Evolutionary conservation across 2,888 invertebrate species (phyloP).

Genomic region (Hofmannophila pseudospretella): DNA sequence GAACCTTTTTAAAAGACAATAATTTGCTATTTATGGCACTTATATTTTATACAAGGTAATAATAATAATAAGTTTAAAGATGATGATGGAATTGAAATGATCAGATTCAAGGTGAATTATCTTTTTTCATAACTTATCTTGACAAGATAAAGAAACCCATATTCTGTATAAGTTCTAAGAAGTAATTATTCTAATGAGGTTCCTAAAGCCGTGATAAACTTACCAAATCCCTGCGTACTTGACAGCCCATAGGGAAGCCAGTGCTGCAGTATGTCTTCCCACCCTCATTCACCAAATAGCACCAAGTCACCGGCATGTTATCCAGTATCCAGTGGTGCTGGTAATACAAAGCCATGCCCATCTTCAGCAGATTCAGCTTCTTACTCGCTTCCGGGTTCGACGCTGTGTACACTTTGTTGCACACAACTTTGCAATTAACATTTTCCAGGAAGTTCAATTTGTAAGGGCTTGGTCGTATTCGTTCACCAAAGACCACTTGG

Average conservation of each 20-base stretch:
- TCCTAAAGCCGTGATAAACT: no score
- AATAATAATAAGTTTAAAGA: no score
- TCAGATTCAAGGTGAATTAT: no score
- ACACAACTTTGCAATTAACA: slow-evolving; percentile 77
- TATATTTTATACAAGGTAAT: no score
- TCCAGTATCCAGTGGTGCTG: slow-evolving; percentile 99
- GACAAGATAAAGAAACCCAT: no score
- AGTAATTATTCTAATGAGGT: no score
- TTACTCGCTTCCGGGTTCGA: slow-evolving; percentile 80
- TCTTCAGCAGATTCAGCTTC: slow-evolving; percentile 89
- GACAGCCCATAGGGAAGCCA: slow-evolving; percentile 99
- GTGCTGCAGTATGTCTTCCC: slow-evolving; percentile 91
- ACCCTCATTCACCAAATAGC: slow-evolving; percentile 86
- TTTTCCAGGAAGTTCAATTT: slow-evolving; percentile 90
- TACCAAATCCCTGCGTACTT: slow-evolving; percentile 80
- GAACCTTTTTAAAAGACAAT: no score
- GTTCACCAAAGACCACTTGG: slow-evolving; percentile 99
- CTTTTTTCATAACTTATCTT: no score
- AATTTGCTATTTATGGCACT: no score
- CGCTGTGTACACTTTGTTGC: slow-evolving; percentile 84
- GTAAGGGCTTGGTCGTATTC: slow-evolving; percentile 96
- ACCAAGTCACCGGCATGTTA: slow-evolving; percentile 99
- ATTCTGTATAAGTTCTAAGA: no score
- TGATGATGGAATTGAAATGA: no score
- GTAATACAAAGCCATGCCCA: slow-evolving; percentile 96